Base-by-base conservation (phyloP, 2,888 invertebrate genomes). In the Tanytarsus gracilentus region DNA sequence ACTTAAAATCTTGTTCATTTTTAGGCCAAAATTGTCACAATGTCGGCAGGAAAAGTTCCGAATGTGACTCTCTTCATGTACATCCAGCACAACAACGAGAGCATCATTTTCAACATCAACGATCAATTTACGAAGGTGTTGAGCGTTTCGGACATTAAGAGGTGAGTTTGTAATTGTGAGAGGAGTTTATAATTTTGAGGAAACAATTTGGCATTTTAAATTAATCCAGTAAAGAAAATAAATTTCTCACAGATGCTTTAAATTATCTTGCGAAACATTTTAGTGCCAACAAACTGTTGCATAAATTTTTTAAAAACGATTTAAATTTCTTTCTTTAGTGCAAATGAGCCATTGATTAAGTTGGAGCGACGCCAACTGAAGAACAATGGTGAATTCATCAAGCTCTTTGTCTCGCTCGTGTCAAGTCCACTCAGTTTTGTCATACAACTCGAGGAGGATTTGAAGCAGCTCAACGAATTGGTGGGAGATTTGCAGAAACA, bases 351-450 rank as follows among this genome's bases (percentile, higher is more conserved):
- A 26, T 25, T 58, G 40, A 58, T 58, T 29, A 44, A 44, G 11
- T 40, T 58, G 40, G 58, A 58, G 30, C 44, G 40, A 3, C 58
- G 58, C 26, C 40, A 48, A 39, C 18, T 60, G 14, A 60, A 49
- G 36, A 49, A 49, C 25, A 50, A 60, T 40, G 81, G 79, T 3
- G 72, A 77, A 30, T 83, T 77, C 67, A 85, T 86, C 67, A 84
- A 86, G 68, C 83, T 89, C 11, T 79, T 80, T 67, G 77, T 89
- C 61, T 80, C 85, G 1, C 82, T 85, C 76, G 86, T 87, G 0
- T 85, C 88, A 3, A 85, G 83, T 77, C 90, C 90, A 0, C 79
- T 80, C 71, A 83, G 84, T 72, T 86, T 86, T 66, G 33, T 60
- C 2, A 48, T 60, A 16, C 30, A 29, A 27, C 16, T 60, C n/a